Base-by-base conservation (phyloP, 2,888 invertebrate species). In the Amphipoea oculea region DNA sequence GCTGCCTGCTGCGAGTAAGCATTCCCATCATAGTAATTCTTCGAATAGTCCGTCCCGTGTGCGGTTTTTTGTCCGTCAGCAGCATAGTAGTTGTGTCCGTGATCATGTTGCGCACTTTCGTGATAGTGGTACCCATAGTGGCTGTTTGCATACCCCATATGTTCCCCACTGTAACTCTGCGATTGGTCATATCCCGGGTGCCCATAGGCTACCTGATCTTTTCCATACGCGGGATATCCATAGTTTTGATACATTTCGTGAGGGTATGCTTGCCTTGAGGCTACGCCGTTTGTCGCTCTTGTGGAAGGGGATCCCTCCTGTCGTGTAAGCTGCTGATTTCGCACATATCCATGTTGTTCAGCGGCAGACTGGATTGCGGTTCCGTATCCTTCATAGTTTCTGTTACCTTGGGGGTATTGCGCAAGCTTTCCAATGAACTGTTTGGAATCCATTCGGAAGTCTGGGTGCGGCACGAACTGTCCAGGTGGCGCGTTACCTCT, bases 131-230 rank as follows among this genome's bases (percentile, higher is more conserved):
- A 97, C 65, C 96, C 96, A 88, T 97, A 97, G 88, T 97, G 97
- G 88, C 94, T 96, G 83, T 96, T 96, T 7, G 96, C 93, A 83
- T 97, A 97, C 3, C 91, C 93, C 95, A 96, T 94, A 86, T 96
- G 96, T 63, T 97, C 96, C 1, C 92, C 94, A 29, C 94, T 91
- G 89, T 97, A 97, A 62, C 92, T 93, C 85, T 96, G 96, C n/a
- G 95, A 83, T 94, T 96, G 94, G 86, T 97, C 94, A 94, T 97
- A 97, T 63, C 97, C 97, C 77, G 98, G 97, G 87, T 97, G 97
- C 5, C 97, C 97, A 83, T 97, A 97, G 4, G 95, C 96, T 54
- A 93, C 95, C 83, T 97, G 97, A 65, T 97, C 97, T 82, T 97
- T 97, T 29, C 96, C 96, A 86, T 97, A 97, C 71, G 96, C 96